phyloP scores from a whole-genome alignment of 2,113 vertebrate genomes.

The Erpornis zantholeuca region DNA sequence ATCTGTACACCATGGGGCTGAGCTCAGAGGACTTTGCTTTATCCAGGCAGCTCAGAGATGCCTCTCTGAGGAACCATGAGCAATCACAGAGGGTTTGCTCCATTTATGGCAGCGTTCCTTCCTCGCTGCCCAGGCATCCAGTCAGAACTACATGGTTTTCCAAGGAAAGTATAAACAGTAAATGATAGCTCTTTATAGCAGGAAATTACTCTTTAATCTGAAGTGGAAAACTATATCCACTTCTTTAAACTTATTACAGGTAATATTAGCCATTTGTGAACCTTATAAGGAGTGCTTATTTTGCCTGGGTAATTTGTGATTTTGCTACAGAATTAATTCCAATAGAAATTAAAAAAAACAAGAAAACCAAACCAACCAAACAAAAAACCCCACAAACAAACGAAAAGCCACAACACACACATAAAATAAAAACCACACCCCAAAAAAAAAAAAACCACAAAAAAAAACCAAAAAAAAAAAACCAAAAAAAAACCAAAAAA shows the following conservation, averaged over 20 bases:
- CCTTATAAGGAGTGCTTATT: neutral
- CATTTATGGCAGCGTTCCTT: neutral
- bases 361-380: neutral
- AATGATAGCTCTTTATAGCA: neutral
- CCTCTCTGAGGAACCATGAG: neutral
- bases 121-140: neutral
- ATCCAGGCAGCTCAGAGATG: neutral
- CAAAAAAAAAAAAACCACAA: neutral
- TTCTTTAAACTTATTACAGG: neutral
- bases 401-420: neutral
- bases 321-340: neutral
- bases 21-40: neutral
- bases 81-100: neutral
- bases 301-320: neutral
- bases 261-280: neutral
- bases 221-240: neutral
- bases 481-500: neutral
- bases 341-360: neutral
- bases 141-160: neutral
- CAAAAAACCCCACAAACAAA: neutral
- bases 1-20: fast-evolving
- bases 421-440: neutral
- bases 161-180: conserved; percentile 4
- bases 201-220: conserved; percentile 48
- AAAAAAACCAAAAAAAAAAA: no score